phyloP scores from a whole-genome alignment of 2,113 vertebrate species.

The Ancistrus triradiatus region DNA sequence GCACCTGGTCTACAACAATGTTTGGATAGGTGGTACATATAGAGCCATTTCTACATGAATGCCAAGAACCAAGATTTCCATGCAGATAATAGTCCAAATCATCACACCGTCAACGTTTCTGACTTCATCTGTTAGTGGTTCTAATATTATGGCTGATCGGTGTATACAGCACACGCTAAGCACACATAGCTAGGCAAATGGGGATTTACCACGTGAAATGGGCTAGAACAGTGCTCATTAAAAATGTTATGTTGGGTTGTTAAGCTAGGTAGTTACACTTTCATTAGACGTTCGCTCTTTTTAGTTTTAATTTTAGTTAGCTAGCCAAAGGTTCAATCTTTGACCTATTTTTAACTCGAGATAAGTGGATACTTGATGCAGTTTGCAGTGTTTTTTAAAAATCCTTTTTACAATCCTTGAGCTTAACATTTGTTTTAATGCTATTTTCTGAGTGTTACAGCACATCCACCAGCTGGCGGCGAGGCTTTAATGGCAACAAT shows the following conservation, averaged over 20 bases:
- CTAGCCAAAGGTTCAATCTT: no score
- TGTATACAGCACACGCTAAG: no score
- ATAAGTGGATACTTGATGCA: neutral
- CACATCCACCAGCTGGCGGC: neutral
- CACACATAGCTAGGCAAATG: no score
- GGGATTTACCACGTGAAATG: constrained; percentile 50
- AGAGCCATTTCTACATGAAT: no score
- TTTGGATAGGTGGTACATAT: no score
- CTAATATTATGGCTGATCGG: no score
- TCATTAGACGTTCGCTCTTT: neutral
- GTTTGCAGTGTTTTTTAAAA: neutral
- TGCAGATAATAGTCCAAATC: no score
- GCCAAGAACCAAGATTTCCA: no score
- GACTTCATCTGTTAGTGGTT: no score
- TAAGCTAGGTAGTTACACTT: neutral
- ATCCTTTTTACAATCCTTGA: neutral
- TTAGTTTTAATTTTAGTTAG: neutral
- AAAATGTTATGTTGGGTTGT: neutral
- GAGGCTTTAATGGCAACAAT: neutral
- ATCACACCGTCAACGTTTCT: no score
- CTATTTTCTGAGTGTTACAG: neutral
- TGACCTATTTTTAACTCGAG: neutral
- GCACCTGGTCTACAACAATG: no score
- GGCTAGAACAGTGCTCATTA: neutral
- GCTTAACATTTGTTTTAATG: neutral